Percentiles rank a stretch among this genome's conserved stretches.
These are phyloP conservation scores for Drosophila bocki DNA, from an alignment of 1,140 invertebrate genomes.

Conservation along the genomic window DNA sequence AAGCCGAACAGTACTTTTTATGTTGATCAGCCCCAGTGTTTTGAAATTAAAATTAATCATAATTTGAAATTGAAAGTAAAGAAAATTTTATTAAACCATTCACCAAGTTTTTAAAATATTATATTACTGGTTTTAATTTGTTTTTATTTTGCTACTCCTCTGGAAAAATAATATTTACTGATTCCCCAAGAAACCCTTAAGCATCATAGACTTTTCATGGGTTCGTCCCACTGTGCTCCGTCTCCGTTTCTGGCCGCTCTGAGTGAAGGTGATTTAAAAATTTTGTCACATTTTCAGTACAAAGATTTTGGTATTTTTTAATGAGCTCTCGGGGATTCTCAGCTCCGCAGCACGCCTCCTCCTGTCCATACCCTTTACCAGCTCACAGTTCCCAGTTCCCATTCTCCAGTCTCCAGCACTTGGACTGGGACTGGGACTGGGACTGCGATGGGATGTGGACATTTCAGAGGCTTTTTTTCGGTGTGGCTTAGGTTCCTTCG, in stretches of 20 bases:
- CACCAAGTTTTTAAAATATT: no score
- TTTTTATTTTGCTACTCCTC: no score
- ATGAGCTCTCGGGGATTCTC: slow-evolving; percentile 83
- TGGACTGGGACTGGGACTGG: slow-evolving; percentile 11
- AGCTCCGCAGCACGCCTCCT: slow-evolving; percentile 31
- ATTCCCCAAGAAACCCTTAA: not conserved
- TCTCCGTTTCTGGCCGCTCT: slow-evolving; percentile 37
- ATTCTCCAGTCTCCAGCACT: slow-evolving; percentile 5
- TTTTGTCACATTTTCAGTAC: slow-evolving; percentile 85
- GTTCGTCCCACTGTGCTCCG: slow-evolving; percentile 17
- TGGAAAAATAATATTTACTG: no score
- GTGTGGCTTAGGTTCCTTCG: slow-evolving; percentile 21
- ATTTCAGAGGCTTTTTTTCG: slow-evolving; percentile 27
- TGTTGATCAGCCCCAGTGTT: not conserved
- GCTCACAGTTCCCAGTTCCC: slow-evolving; percentile 9
- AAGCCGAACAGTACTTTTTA: not conserved
- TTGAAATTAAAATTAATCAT: not conserved
- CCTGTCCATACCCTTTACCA: slow-evolving; percentile 1
- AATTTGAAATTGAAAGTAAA: not conserved
- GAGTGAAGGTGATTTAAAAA: slow-evolving; percentile 85
- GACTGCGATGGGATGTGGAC: slow-evolving; percentile 1
- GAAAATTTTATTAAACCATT: not conserved
- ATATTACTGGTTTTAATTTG: not conserved
- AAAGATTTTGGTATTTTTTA: slow-evolving; percentile 85
- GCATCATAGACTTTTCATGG: not conserved